Evolutionary conservation across 2,113 vertebrate genomes (phyloP), one percentile per base, ranked within the genome.

Genomic region (Callionymus lyra): DNA sequence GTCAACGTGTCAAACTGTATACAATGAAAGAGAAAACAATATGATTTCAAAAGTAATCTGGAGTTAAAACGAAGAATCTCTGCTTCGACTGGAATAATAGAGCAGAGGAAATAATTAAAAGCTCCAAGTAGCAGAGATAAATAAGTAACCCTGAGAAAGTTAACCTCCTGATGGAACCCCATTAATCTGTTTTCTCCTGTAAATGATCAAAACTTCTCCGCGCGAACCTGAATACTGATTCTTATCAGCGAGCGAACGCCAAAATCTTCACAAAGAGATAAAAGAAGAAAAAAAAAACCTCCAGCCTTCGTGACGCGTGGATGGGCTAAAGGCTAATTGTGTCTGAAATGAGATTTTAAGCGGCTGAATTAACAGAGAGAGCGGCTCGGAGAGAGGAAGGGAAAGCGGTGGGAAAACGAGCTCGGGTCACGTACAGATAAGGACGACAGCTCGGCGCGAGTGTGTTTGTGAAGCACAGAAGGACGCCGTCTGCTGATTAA

Each of bases 241-340:
- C 67, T 57, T 68, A 72, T 82, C 79, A 16, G 41, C 32, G 44
- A 66, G 56, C 37, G 41, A 63, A 70, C 70, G 56, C 39, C 38
- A 16, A 46, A 44, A 17, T 45, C 11, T 9, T 34, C 27, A 16
- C 27, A 32, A 18, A 34, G n/a, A 12, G 16, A 18, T 34, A 32
- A 65, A 73, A 72, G 55, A 45, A 40, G n/a, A 37, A 35, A 48
- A 59, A 48, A 32, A 31, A 41, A 37, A n/a, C n/a, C n/a, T n/a
- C n/a, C n/a, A n/a, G n/a, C n/a, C n/a, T n/a, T 49, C 57, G 42
- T 36, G 12, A 45, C 45, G 55, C 67, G 53, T 34, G 51, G 63
- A 63, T 65, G 64, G 75, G 79, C 70, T 77, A 80, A 82, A 85
- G 81, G 81, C 75, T 85, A 84, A 85, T 84, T 83, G 77, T 74